These are phyloP conservation scores for Tipula confusa DNA, from an alignment of 2,888 invertebrate species.

Conservation along the genomic window DNA sequence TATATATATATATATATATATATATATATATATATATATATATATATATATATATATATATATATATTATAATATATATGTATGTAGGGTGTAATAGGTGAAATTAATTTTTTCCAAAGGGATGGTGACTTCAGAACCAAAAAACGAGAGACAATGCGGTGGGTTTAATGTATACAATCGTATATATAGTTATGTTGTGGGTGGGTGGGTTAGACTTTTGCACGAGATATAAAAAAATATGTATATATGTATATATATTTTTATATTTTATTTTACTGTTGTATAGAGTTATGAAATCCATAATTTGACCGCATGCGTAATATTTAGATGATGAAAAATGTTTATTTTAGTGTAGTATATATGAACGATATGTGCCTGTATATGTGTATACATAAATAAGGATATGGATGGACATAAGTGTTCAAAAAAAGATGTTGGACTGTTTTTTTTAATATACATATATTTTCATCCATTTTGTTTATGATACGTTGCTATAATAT, in stretches of 20 bases:
- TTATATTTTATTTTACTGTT: slow-evolving; percentile 25
- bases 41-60: neutral
- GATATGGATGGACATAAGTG: neutral
- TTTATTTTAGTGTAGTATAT: neutral
- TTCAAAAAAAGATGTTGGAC: neutral
- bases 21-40: neutral
- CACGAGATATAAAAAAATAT: neutral
- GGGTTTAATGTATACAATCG: neutral
- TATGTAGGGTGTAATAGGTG: neutral
- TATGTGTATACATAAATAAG: neutral
- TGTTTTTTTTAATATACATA: neutral
- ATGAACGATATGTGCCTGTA: neutral
- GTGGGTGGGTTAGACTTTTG: neutral
- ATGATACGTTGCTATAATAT: too few species aligned
- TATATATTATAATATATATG: neutral
- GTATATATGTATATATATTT: neutral
- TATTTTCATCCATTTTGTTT: neutral
- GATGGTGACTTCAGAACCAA: neutral
- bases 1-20: neutral
- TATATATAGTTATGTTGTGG: neutral
- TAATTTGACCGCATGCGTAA: slow-evolving; percentile 30
- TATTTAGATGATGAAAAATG: neutral
- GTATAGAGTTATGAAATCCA: slow-evolving; percentile 27
- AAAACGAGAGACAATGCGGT: neutral
- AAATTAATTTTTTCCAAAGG: neutral